Conservation (phyloP, 2,888 invertebrate genomes). For the Pimpla rufipes region DNA sequence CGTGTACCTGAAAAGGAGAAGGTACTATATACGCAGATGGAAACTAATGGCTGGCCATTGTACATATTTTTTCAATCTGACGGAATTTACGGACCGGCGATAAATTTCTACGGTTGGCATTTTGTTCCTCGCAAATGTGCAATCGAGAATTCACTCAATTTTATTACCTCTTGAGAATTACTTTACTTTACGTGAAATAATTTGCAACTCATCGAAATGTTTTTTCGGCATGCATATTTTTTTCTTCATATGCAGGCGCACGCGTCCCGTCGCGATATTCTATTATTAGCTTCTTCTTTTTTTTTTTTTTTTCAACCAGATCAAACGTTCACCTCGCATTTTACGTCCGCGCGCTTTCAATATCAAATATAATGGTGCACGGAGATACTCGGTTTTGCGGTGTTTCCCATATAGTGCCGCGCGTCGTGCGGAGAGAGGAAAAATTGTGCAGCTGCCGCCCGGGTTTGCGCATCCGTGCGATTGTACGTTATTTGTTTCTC, state of each 20-base stretch:
- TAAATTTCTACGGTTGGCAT: background rate
- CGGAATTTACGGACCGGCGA: background rate
- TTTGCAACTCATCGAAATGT: background rate
- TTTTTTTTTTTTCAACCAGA: conserved; percentile 38
- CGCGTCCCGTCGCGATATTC: conserved; percentile 20
- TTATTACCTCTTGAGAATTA: background rate
- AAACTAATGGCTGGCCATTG: conserved; percentile 4
- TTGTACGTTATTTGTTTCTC: conserved; percentile 61
- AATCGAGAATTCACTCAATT: background rate
- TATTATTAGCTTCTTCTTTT: conserved; percentile 60
- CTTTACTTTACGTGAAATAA: background rate
- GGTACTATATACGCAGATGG: background rate
- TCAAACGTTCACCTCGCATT: conserved; percentile 47
- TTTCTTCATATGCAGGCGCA: background rate
- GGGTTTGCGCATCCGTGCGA: conserved; percentile 60
- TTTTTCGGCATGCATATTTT: background rate
- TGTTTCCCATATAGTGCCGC: background rate
- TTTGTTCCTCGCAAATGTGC: background rate
- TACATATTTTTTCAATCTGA: background rate
- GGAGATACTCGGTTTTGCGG: conserved; percentile 19
- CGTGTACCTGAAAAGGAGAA: background rate
- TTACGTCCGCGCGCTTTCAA: conserved; percentile 50
- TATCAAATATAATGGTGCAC: conserved; percentile 50
- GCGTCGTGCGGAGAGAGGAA: conserved; percentile 10
- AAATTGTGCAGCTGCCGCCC: conserved; percentile 25